Percentiles rank a stretch among this genome's conserved stretches.
Evolutionary conservation across 2,797 vertebrate genomes (phyloP).

Genomic region (Neosilurus hyrtlii): DNA sequence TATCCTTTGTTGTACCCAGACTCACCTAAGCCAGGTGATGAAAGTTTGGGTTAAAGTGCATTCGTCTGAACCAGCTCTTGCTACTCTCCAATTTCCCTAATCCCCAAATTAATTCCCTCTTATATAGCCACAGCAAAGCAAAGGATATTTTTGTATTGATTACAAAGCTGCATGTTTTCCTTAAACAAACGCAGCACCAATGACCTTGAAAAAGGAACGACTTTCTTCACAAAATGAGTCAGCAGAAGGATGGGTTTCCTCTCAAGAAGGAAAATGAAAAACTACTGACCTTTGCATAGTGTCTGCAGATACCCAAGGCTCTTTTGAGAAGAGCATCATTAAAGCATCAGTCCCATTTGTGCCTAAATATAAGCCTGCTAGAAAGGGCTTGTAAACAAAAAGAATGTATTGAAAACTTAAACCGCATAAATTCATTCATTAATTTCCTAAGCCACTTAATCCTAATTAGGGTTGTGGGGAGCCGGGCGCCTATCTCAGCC

Average conservation of each 20-base stretch:
- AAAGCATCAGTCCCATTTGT: slow-evolving; percentile 3
- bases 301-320: slow-evolving; percentile 22
- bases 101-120: slow-evolving; percentile 65
- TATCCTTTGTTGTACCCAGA: slow-evolving; percentile 79
- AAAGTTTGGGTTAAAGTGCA: slow-evolving; percentile 83
- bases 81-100: slow-evolving; percentile 68
- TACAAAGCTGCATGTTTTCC: slow-evolving; percentile 56
- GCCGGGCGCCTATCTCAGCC: too few relatives aligned
- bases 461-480: too few relatives aligned
- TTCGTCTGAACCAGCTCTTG: slow-evolving; percentile 63
- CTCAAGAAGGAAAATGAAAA: slow-evolving; percentile 15
- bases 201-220: slow-evolving; percentile 49
- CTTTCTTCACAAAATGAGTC: slow-evolving; percentile 36
- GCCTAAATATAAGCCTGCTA: background rate
- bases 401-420: background rate
- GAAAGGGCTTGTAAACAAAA: background rate
- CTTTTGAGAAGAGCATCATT: slow-evolving; percentile 10
- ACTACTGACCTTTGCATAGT: background rate
- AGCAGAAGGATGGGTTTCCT: slow-evolving; percentile 44
- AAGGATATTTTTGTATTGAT: slow-evolving; percentile 62
- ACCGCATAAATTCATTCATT: background rate
- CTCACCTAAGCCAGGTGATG: slow-evolving; percentile 78
- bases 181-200: slow-evolving; percentile 54
- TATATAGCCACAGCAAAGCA: slow-evolving; percentile 54
- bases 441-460: too few relatives aligned